Conservation (phyloP, 2,888 invertebrate species). For the Deilephila porcellus region DNA sequence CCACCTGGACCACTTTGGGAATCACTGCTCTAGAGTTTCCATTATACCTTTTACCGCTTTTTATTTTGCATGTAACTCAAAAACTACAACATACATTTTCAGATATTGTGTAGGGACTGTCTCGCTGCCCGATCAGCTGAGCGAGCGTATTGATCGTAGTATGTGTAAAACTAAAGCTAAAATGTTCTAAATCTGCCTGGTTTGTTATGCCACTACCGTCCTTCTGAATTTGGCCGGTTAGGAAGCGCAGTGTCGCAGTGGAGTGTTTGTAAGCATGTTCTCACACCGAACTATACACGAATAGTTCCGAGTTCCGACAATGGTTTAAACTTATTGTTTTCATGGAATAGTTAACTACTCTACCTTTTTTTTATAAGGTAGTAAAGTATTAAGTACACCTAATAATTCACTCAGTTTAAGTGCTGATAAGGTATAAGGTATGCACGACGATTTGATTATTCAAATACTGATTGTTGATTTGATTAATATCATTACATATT, state of each 20-base stretch:
- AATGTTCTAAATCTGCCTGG: conserved; percentile 25
- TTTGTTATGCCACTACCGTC: not conserved
- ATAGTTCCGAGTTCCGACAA: not conserved
- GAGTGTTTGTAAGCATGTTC: conserved; percentile 11
- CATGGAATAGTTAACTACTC: not conserved
- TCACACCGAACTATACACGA: conserved; percentile 8
- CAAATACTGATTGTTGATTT: not conserved
- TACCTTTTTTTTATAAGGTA: not conserved
- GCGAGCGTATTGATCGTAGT: conserved; percentile 55
- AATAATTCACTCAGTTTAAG: not conserved
- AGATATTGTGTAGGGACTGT: conserved; percentile 12
- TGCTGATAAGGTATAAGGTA: not conserved
- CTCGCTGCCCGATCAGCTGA: conserved; percentile 54
- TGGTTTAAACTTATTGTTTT: not conserved
- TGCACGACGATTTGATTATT: not conserved
- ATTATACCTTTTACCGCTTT: no score
- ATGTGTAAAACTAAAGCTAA: conserved; percentile 40
- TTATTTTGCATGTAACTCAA: not conserved
- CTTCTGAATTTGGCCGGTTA: conserved; percentile 5
- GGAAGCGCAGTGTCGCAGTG: conserved; percentile 12
- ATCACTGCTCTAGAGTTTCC: no score
- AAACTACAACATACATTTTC: not conserved
- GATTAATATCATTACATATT: not conserved
- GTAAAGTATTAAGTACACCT: not conserved
- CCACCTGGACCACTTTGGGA: no score